A percentile compares a stretch with the other conserved stretches of the same genome.
Conservation (phyloP, 2,797 vertebrate genomes). For the Enteromius anoplus region DNA sequence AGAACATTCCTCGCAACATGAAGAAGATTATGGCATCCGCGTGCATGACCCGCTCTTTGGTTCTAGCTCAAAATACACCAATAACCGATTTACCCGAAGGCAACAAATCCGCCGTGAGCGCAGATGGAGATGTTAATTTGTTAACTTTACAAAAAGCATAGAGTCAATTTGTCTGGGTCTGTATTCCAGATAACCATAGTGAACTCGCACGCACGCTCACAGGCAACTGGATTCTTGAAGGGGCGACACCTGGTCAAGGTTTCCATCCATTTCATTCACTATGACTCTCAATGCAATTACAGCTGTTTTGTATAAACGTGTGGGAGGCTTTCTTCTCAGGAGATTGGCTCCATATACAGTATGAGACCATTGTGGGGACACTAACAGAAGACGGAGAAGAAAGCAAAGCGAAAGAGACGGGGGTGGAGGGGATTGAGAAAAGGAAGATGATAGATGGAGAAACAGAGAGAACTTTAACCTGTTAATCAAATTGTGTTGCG, state of each 20-base stretch:
- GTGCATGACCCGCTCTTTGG: background rate
- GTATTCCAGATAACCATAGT: constrained; percentile 12
- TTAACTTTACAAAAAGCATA: constrained; percentile 30
- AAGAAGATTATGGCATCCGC: constrained; percentile 11
- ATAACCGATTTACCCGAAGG: constrained; percentile 30
- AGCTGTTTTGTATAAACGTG: constrained; percentile 47
- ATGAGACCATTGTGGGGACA: constrained; percentile 43
- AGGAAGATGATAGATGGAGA: background rate
- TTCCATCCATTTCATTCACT: constrained; percentile 46
- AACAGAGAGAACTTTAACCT: constrained; percentile 37
- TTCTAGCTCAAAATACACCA: constrained; percentile 43
- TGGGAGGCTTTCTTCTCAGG: constrained; percentile 57
- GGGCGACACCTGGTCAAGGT: constrained; percentile 55
- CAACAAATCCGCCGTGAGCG: background rate
- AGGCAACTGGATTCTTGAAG: constrained; percentile 40
- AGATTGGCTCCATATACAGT: constrained; percentile 51
- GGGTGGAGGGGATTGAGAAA: background rate
- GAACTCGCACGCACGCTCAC: constrained; percentile 19
- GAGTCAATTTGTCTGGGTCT: constrained; percentile 37
- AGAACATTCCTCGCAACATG: constrained; percentile 17
- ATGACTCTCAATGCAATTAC: constrained; percentile 56
- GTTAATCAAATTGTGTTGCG: constrained; percentile 16
- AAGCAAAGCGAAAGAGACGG: constrained; percentile 21
- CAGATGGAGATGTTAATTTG: constrained; percentile 49
- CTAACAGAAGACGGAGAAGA: constrained; percentile 23